Conservation (phyloP, 2,113 vertebrate genomes). For the Indri indri region DNA sequence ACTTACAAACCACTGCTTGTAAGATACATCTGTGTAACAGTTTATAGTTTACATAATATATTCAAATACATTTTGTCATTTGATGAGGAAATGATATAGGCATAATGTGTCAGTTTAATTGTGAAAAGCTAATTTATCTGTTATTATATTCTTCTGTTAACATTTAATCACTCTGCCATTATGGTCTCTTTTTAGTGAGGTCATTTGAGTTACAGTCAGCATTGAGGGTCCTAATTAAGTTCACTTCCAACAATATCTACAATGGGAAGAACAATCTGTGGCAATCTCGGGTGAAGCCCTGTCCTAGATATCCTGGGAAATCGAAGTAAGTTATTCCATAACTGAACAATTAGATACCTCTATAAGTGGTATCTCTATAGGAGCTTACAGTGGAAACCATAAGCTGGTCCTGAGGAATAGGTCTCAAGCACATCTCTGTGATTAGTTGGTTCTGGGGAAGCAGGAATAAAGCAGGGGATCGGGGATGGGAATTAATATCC, state of each 20-base stretch:
- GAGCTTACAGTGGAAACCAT: neutral
- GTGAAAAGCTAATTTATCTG: slow-evolving; percentile 11
- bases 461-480: neutral
- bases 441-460: slow-evolving; percentile 2
- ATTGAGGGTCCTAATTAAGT: neutral
- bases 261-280: neutral
- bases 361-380: neutral
- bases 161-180: neutral
- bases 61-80: slow-evolving; percentile 1
- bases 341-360: neutral
- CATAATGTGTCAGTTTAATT: neutral
- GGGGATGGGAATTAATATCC: neutral
- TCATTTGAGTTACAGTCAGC: neutral
- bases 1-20: slow-evolving; percentile 7
- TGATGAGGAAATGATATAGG: slow-evolving; percentile 20
- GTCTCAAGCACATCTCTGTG: neutral
- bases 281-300: neutral
- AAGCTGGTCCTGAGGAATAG: neutral
- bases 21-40: neutral
- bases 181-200: neutral
- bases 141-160: neutral
- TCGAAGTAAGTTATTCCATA: neutral
- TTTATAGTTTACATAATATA: neutral
- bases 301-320: neutral
- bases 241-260: neutral